Conservation (phyloP, 1,140 invertebrate genomes). For the Bombus affinis region DNA sequence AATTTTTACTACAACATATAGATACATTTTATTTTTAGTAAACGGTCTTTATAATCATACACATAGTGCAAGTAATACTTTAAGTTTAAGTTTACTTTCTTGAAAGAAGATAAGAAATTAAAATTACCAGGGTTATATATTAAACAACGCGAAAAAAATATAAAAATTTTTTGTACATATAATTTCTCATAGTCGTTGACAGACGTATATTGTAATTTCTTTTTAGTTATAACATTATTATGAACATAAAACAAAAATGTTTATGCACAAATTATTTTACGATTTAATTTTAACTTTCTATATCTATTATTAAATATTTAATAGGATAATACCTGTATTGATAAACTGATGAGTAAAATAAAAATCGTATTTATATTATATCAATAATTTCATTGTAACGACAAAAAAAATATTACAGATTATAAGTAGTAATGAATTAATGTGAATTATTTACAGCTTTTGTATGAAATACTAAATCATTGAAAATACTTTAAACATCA, state of each 20-base stretch:
- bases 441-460: constrained; percentile 10
- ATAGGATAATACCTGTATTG: neutral
- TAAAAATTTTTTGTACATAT: constrained; percentile 7
- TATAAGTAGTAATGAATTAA: constrained; percentile 6
- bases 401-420: neutral
- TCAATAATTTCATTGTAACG: constrained; percentile 21
- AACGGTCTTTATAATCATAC: constrained; percentile 23
- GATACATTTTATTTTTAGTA: constrained; percentile 25
- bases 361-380: constrained; percentile 26
- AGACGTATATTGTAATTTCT: neutral
- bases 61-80: neutral
- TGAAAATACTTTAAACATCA: constrained; percentile 31
- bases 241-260: neutral
- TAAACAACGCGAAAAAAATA: constrained; percentile 3
- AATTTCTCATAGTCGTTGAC: constrained; percentile 15
- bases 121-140: neutral
- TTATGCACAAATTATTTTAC: constrained; percentile 40
- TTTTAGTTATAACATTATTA: constrained; percentile 24
- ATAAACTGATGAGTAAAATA: neutral
- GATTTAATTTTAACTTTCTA: constrained; percentile 18
- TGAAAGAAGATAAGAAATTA: constrained; percentile 13
- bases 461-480: constrained; percentile 25
- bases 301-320: constrained; percentile 5
- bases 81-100: neutral
- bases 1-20: constrained; percentile 13